phyloP scores from a whole-genome alignment of 2,797 vertebrate genomes.

The Danionella dracula region DNA sequence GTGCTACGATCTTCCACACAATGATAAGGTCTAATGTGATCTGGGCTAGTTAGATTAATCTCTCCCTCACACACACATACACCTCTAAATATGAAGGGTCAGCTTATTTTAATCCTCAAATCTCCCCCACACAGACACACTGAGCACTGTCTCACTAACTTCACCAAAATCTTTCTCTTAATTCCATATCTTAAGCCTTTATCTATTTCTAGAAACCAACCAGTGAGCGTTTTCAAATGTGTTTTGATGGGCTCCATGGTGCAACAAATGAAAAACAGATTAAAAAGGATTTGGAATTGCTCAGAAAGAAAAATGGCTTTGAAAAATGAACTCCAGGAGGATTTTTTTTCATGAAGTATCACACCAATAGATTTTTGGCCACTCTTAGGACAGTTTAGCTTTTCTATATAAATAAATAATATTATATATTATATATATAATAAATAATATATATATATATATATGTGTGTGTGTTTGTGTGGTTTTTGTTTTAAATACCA shows the following conservation, averaged over 20 bases:
- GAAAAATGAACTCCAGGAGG: neutral
- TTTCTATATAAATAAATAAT: too few species aligned
- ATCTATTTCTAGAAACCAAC: constrained; percentile 67
- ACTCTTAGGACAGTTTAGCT: too few species aligned
- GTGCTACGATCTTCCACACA: constrained; percentile 61
- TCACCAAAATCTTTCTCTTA: constrained; percentile 68
- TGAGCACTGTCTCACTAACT: constrained; percentile 63
- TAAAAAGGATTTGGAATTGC: neutral
- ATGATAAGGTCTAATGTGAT: constrained; percentile 72
- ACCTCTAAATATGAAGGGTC: constrained; percentile 72
- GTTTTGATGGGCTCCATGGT: constrained; percentile 32
- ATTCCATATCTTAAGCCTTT: constrained; percentile 61
- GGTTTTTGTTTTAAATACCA: too few species aligned
- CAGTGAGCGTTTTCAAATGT: constrained; percentile 65
- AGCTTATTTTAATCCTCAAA: constrained; percentile 77
- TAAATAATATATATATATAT: too few species aligned
- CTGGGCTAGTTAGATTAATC: constrained; percentile 69
- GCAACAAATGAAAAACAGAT: neutral
- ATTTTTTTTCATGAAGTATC: too few species aligned
- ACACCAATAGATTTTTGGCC: too few species aligned
- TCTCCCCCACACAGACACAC: constrained; percentile 64
- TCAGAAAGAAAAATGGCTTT: neutral
- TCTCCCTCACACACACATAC: constrained; percentile 60
- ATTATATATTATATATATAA: too few species aligned
- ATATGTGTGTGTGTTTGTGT: too few species aligned